Evolutionary conservation across 2,797 vertebrate genomes (phyloP), one percentile per base, ranked within the genome.

Genomic region (Neomorphus geoffroyi): DNA sequence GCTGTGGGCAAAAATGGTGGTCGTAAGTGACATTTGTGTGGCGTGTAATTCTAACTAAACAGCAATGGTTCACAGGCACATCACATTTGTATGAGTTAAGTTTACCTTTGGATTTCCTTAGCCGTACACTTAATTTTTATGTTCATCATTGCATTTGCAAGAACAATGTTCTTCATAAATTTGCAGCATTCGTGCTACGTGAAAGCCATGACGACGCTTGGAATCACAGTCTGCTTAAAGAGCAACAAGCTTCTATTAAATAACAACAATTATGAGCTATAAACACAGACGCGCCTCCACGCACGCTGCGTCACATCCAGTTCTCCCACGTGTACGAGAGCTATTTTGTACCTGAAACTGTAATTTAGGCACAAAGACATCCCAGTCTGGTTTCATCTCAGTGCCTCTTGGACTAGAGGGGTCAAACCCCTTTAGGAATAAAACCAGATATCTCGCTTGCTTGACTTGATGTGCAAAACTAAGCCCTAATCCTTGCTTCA

Each of bases 131-230:
- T 87, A 26, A 62, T 88, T 83, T 88, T 94, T 74, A 57, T 56
- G 92, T 46, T 86, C 79, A 94, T 61, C 7, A 5, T 18, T 86
- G 46, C 16, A 28, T 75, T 43, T 79, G 51, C 22, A 90, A 33
- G 51, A 94, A 50, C 11, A 56, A 27, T 19, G 15, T 48, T 83
- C 79, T 58, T 71, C 67, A 41, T 50, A 48, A 27, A 21, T 87
- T 53, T 18, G 15, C 50, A 69, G 22, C 3, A 6, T 33, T 88
- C 46, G 21, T 0, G 2, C 17, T 48, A 11, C 0, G 1, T 30
- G 65, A 74, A 71, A 78, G 21, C 19, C 28, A 32, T 15, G 13
- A 39, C 6, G 41, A 74, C 1, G 3, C 7, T 13, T 67, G 39
- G 70, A 95, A 83, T 60, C n/a, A 53, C 35, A 62, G 39, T 23